Conservation (phyloP, 1,140 invertebrate species). For the Anastrepha obliqua region DNA sequence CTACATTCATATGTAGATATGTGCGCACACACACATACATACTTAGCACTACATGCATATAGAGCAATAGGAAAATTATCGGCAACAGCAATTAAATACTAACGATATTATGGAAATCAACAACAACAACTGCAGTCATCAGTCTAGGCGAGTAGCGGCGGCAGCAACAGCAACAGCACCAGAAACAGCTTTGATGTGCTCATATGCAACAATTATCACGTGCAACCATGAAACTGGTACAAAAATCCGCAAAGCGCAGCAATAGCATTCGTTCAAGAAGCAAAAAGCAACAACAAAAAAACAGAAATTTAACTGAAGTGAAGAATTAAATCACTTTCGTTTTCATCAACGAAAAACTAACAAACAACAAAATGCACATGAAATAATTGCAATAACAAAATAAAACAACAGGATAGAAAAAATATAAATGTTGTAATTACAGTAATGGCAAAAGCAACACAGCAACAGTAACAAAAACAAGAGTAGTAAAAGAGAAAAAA, state of each 20-base stretch:
- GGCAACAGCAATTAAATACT: conserved; percentile 29
- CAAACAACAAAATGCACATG: conserved; percentile 9
- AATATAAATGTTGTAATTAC: conserved; percentile 48
- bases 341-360: conserved; percentile 51
- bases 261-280: background rate
- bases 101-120: conserved; percentile 28
- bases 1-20: background rate
- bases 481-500: background rate
- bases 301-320: background rate
- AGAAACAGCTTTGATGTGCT: conserved; percentile 2
- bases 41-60: background rate
- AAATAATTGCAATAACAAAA: conserved; percentile 40
- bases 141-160: background rate
- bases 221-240: conserved; percentile 71
- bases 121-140: background rate
- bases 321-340: conserved; percentile 56
- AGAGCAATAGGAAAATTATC: conserved; percentile 37
- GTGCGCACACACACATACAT: background rate
- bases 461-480: conserved; percentile 7
- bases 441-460: background rate
- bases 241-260: conserved; percentile 56
- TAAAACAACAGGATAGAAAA: background rate
- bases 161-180: background rate
- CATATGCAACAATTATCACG: conserved; percentile 68
- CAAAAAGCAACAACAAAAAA: background rate